phyloP scores from a whole-genome alignment of 2,888 invertebrate genomes.

The Drosophila prolongata region DNA sequence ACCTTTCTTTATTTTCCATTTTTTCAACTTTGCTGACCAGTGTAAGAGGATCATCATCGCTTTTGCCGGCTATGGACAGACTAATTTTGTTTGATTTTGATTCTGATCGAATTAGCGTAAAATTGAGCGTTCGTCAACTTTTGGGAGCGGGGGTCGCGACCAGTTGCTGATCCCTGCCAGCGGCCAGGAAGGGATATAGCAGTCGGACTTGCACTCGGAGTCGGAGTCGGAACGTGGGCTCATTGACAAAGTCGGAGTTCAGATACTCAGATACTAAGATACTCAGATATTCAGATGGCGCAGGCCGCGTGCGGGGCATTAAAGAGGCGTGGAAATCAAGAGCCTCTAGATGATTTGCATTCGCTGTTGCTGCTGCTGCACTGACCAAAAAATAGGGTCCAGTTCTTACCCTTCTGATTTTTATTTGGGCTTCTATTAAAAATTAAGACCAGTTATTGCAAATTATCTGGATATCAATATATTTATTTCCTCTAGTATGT shows the following conservation, averaged over 20 bases:
- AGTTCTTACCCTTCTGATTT: too few species aligned
- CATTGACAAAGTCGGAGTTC: slow-evolving; percentile 72
- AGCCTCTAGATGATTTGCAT: slow-evolving; percentile 57
- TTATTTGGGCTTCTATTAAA: fast-evolving
- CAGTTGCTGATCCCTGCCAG: slow-evolving; percentile 12
- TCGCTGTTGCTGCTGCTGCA: slow-evolving; percentile 25
- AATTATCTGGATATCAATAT: too few species aligned
- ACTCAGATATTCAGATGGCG: slow-evolving; percentile 41
- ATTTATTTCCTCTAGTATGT: too few species aligned
- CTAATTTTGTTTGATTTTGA: slow-evolving; percentile 77
- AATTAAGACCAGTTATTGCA: neutral
- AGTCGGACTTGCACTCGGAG: neutral
- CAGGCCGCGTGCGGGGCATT: slow-evolving; percentile 61
- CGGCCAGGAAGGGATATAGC: neutral
- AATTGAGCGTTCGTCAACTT: slow-evolving; percentile 71
- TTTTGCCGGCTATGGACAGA: slow-evolving; percentile 34
- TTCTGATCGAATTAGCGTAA: slow-evolving; percentile 75
- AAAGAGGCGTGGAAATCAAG: slow-evolving; percentile 53
- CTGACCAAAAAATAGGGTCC: neutral
- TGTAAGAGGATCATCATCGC: slow-evolving; percentile 47
- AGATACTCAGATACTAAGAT: slow-evolving; percentile 49
- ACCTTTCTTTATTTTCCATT: too few species aligned
- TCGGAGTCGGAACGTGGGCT: slow-evolving; percentile 46
- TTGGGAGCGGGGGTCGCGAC: slow-evolving; percentile 41
- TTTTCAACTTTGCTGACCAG: neutral